phyloP scores from a whole-genome alignment of 2,888 invertebrate species.

The Balanococcus diminutus region DNA sequence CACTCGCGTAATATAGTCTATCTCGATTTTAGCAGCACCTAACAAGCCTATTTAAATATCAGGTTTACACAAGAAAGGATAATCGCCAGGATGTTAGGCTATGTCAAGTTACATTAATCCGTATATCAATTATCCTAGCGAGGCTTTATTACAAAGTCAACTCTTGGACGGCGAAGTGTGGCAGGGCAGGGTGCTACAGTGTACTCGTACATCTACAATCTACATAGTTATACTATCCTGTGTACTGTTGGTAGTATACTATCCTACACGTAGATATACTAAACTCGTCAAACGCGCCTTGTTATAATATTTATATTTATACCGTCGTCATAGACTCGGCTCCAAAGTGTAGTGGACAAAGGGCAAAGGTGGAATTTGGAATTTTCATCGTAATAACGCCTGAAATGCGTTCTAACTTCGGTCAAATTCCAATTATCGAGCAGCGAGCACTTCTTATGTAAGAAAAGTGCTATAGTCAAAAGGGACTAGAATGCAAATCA shows the following conservation, averaged over 20 bases:
- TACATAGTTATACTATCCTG: not conserved
- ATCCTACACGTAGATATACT: not conserved
- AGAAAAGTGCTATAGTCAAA: no score
- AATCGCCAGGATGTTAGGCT: slow-evolving; percentile 12
- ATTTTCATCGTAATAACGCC: no score
- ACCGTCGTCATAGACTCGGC: not conserved
- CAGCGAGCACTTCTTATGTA: not conserved
- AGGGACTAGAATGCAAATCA: not conserved
- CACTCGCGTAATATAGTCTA: not conserved
- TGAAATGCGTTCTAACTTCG: no score
- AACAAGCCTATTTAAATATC: slow-evolving; percentile 35
- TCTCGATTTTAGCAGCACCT: not conserved
- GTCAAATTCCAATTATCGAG: not conserved
- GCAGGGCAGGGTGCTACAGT: not conserved
- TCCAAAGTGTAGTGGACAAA: not conserved
- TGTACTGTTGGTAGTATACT: no score
- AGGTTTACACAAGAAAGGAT: slow-evolving; percentile 29
- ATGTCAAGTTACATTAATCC: slow-evolving; percentile 11
- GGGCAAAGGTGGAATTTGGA: no score
- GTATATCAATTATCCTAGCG: not conserved
- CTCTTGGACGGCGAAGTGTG: not conserved
- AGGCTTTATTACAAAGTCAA: slow-evolving; percentile 14
- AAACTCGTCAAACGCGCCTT: not conserved
- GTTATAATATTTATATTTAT: not conserved
- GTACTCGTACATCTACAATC: no score